phyloP scores from a whole-genome alignment of 1,140 invertebrate genomes.

The Drosophila micromelanica region DNA sequence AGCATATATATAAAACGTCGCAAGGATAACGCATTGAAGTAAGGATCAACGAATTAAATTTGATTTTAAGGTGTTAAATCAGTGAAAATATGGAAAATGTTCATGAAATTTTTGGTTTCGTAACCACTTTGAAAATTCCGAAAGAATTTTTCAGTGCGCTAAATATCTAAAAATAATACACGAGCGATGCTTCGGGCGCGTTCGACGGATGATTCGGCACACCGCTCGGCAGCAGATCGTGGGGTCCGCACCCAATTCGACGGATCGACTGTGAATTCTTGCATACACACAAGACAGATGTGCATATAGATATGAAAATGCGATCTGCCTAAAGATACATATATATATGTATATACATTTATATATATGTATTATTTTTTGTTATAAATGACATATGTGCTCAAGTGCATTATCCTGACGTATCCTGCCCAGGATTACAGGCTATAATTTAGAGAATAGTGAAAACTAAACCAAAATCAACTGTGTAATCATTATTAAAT shows the following conservation, averaged over 20 bases:
- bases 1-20: constrained; percentile 70
- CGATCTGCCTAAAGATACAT: constrained; percentile 28
- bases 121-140: constrained; percentile 78
- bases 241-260: constrained; percentile 77
- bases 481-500: constrained; percentile 7
- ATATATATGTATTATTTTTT: constrained; percentile 11
- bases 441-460: constrained; percentile 34
- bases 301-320: constrained; percentile 50
- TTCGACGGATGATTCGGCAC: constrained; percentile 48
- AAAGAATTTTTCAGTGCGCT: constrained; percentile 83
- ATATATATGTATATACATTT: constrained; percentile 24
- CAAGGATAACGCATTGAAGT: constrained; percentile 76
- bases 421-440: constrained; percentile 51
- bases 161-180: constrained; percentile 82
- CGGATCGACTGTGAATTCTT: constrained; percentile 75
- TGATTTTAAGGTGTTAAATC: constrained; percentile 31
- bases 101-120: constrained; percentile 78
- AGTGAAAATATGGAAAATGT: constrained; percentile 55
- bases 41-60: constrained; percentile 46
- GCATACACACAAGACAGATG: constrained; percentile 62
- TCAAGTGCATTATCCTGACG: constrained; percentile 59
- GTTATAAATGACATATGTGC: constrained; percentile 13
- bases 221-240: constrained; percentile 44
- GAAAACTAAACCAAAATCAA: constrained; percentile 6
- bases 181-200: constrained; percentile 56